These are phyloP conservation scores for Zapornia atra DNA, from an alignment of 2,113 vertebrate species.

Conservation along the genomic window DNA sequence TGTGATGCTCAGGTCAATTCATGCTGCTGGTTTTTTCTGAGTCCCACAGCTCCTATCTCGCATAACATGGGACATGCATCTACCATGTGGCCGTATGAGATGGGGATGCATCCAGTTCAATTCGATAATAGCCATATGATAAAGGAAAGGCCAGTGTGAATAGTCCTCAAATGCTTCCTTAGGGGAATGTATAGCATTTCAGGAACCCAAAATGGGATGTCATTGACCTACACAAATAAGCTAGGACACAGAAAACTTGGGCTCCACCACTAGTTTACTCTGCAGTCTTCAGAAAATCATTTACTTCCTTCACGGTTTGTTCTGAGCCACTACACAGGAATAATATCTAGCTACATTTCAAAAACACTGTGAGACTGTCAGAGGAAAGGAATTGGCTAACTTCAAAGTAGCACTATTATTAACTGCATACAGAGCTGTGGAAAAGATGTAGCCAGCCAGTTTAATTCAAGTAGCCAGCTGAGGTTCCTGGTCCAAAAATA, in stretches of 20 bases:
- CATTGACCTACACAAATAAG: neutral
- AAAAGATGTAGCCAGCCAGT: slow-evolving; percentile 17
- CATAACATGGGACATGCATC: rapidly evolving
- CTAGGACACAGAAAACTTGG: neutral
- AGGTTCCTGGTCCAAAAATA: neutral
- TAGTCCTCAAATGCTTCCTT: neutral
- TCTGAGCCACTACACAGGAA: neutral
- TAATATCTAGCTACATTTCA: slow-evolving; percentile 8
- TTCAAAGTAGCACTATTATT: slow-evolving; percentile 39
- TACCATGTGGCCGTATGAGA: neutral
- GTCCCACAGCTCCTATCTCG: neutral
- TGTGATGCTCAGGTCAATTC: neutral
- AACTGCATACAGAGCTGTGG: slow-evolving; percentile 12
- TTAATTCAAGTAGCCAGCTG: slow-evolving; percentile 33
- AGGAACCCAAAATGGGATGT: neutral
- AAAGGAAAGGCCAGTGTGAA: neutral
- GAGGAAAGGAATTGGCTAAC: slow-evolving; percentile 35
- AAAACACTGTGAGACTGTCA: slow-evolving; percentile 9
- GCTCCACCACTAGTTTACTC: neutral
- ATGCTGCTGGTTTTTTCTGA: neutral
- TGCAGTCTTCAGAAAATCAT: neutral
- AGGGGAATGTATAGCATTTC: neutral
- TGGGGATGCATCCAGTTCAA: neutral
- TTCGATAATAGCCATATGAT: neutral
- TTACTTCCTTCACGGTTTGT: neutral